Conservation (phyloP, 2,113 vertebrate genomes). For the Accipiter cooperii region DNA sequence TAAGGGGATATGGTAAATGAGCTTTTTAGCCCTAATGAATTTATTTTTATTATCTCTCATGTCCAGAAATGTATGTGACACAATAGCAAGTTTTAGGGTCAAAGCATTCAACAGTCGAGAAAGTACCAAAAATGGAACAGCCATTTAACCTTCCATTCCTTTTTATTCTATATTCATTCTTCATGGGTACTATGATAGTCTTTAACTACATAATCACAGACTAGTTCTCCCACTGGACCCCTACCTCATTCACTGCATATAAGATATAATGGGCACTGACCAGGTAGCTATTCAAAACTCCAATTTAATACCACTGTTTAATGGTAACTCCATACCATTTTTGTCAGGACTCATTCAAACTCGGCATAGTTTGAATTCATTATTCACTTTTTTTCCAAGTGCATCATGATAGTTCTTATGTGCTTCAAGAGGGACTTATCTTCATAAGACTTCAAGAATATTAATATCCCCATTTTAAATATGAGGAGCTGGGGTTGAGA, state of each 20-base stretch:
- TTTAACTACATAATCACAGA: not conserved
- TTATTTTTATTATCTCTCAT: not conserved
- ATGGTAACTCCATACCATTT: not conserved
- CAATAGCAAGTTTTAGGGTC: not conserved
- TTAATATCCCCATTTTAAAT: not conserved
- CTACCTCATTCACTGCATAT: not conserved
- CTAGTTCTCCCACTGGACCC: not conserved
- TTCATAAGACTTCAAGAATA: not conserved
- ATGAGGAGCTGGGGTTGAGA: not conserved
- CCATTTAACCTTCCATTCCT: not conserved
- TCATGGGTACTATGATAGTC: not conserved
- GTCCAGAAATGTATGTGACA: not conserved
- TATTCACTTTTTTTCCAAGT: not conserved
- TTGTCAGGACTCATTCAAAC: not conserved
- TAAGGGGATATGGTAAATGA: not conserved
- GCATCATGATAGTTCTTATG: not conserved
- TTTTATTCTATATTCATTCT: not conserved
- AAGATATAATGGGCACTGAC: accelerated
- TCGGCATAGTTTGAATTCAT: not conserved
- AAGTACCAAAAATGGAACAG: not conserved
- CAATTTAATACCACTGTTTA: not conserved
- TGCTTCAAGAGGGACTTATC: not conserved
- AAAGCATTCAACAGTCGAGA: not conserved
- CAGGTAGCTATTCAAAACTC: not conserved
- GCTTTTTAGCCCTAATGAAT: not conserved